A percentile compares a stretch with the other conserved stretches of the same genome.
These are phyloP conservation scores for Zaprionus bogoriensis DNA, from an alignment of 2,888 invertebrate genomes.

Conservation along the genomic window DNA sequence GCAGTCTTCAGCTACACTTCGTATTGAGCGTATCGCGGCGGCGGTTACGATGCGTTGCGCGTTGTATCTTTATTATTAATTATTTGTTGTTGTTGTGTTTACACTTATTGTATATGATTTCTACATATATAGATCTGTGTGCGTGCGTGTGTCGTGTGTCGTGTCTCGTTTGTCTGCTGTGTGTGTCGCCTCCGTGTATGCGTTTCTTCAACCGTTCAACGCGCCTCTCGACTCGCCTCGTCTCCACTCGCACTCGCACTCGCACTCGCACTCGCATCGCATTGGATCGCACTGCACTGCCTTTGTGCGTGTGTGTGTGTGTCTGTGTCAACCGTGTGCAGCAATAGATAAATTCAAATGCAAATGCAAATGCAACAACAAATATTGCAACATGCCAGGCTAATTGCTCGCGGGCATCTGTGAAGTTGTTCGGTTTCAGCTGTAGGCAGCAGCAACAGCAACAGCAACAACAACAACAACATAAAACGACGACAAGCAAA, in stretches of 20 bases:
- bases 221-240: constrained; percentile 26
- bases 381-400: constrained; percentile 67
- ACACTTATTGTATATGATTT: constrained; percentile 30
- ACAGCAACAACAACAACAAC: constrained; percentile 11
- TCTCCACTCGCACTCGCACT: neutral
- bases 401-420: constrained; percentile 43
- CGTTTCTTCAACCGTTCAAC: constrained; percentile 40
- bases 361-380: constrained; percentile 29
- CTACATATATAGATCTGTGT: constrained; percentile 35
- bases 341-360: constrained; percentile 30
- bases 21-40: constrained; percentile 83
- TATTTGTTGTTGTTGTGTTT: constrained; percentile 78
- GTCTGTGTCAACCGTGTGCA: constrained; percentile 3
- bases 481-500: constrained; percentile 10
- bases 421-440: constrained; percentile 72
- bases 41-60: constrained; percentile 80
- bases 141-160: constrained; percentile 8
- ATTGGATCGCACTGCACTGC: neutral
- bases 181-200: constrained; percentile 38
- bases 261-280: neutral
- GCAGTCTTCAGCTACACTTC: constrained; percentile 84
- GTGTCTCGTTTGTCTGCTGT: constrained; percentile 17
- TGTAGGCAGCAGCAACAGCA: constrained; percentile 23
- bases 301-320: constrained; percentile 9
- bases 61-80: constrained; percentile 78